Base-by-base conservation (phyloP, 2,888 invertebrate genomes). In the Cataglyphis rosenhaueri region DNA sequence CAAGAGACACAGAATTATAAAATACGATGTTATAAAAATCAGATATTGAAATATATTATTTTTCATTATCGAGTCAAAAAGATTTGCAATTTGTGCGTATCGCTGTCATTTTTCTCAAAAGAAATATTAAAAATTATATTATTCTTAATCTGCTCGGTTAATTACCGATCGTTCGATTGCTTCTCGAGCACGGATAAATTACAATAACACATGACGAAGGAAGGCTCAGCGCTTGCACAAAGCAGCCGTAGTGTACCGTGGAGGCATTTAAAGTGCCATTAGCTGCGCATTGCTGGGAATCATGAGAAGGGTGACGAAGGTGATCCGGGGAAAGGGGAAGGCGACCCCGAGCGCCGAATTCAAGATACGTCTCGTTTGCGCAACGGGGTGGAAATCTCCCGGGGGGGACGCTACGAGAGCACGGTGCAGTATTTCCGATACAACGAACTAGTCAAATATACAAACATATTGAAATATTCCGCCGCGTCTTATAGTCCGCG, bases 181-280 rank as follows among this genome's bases (percentile, higher is more conserved):
- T 71, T 79, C 48, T 78, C 65, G 41, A 52, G 78, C 59, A 84
- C 81, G 79, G 81, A 83, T 85, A 81, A 84, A 84, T 87, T 83
- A 82, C 82, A 73, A 71, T 66, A 84, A 71, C 84, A 70, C 81
- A 83, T 82, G 88, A 88, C 85, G 82, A 88, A 81, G 84, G 82
- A 88, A 81, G 84, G 84, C 81, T 59, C 82, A 64, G 81, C 71
- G 38, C 62, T 83, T 84, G 81, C 78, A 81, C 84, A 81, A 83
- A 86, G 88, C 83, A 86, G 82, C 73, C 73, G 82, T 83, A 85
- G 79, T 84, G 86, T 66, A 83, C 78, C 85, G 83, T 66, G 86
- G 86, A 82, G 65, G 75, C 83, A 84, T 89, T 89, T 89, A 87
- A 89, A 89, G 89, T 89, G 84, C 88, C 89, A 89, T 89, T 89